phyloP scores from a whole-genome alignment of 2,797 vertebrate species.

The Rhynchonycteris naso region DNA sequence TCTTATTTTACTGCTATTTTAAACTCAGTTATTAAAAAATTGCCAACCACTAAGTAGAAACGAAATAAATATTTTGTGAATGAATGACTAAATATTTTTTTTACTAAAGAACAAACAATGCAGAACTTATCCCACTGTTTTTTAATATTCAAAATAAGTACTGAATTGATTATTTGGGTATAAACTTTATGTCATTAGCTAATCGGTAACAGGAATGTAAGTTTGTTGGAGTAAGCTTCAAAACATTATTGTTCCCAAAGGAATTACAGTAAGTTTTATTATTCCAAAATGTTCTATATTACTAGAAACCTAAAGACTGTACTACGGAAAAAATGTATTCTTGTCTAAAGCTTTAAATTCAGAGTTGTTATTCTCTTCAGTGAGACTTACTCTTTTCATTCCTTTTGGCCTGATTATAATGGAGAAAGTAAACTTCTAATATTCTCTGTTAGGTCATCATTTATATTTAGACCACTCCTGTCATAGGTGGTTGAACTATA shows the following conservation, averaged over 20 bases:
- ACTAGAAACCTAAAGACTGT: neutral
- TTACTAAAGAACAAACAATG: neutral
- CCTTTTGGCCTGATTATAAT: neutral
- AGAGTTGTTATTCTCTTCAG: neutral
- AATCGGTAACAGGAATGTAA: neutral
- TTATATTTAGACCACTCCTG: neutral
- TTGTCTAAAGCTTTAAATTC: neutral
- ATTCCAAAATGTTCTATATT: neutral
- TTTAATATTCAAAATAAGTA: neutral
- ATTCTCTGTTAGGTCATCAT: neutral
- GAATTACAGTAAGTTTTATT: neutral
- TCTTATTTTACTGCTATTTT: neutral
- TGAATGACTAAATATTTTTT: neutral
- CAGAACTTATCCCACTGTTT: neutral
- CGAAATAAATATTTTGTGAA: neutral
- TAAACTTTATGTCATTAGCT: neutral
- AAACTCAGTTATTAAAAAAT: conserved; percentile 1
- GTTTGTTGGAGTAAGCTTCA: neutral
- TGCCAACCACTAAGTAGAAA: neutral
- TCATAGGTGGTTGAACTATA: neutral
- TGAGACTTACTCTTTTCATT: neutral
- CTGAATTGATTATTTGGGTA: neutral
- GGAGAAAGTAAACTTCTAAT: neutral
- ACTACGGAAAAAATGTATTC: neutral
- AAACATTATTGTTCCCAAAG: neutral